phyloP scores from a whole-genome alignment of 1,140 invertebrate genomes.

The Apis florea region DNA sequence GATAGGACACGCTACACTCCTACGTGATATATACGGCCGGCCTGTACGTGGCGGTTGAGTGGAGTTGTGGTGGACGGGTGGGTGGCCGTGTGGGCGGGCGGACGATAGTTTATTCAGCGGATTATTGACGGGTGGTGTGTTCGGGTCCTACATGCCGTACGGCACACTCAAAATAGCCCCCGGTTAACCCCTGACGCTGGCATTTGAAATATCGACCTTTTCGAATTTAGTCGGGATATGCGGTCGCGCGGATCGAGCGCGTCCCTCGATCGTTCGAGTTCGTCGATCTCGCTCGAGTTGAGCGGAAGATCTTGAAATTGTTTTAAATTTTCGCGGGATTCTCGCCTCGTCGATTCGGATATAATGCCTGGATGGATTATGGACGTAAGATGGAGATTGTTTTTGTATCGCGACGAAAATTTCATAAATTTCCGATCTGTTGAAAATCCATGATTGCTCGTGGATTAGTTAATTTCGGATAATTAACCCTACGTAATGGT shows the following conservation, averaged over 20 bases:
- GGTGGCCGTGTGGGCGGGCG: conserved; percentile 72
- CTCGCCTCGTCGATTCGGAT: too few species aligned
- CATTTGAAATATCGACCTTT: conserved; percentile 76
- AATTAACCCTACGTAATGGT: background rate
- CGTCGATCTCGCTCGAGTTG: background rate
- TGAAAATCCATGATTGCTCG: too few species aligned
- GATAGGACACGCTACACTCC: conserved; percentile 18
- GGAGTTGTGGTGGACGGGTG: conserved; percentile 70
- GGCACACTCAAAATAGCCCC: conserved; percentile 77
- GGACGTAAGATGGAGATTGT: too few species aligned
- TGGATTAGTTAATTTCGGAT: background rate
- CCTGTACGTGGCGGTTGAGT: conserved; percentile 68
- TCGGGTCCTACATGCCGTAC: conserved; percentile 68
- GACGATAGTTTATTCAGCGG: conserved; percentile 80
- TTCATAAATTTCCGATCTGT: too few species aligned
- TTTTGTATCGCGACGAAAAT: too few species aligned
- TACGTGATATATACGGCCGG: conserved; percentile 63
- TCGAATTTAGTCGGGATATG: conserved; percentile 70
- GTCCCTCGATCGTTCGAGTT: conserved; percentile 11
- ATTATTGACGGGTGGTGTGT: conserved; percentile 79
- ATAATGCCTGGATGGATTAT: too few species aligned
- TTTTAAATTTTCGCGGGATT: background rate
- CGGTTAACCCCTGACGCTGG: conserved; percentile 70
- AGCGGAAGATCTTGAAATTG: background rate
- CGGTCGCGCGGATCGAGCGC: conserved; percentile 32